These are phyloP conservation scores for Saturnia pavonia DNA, from an alignment of 2,888 invertebrate species.

Conservation along the genomic window DNA sequence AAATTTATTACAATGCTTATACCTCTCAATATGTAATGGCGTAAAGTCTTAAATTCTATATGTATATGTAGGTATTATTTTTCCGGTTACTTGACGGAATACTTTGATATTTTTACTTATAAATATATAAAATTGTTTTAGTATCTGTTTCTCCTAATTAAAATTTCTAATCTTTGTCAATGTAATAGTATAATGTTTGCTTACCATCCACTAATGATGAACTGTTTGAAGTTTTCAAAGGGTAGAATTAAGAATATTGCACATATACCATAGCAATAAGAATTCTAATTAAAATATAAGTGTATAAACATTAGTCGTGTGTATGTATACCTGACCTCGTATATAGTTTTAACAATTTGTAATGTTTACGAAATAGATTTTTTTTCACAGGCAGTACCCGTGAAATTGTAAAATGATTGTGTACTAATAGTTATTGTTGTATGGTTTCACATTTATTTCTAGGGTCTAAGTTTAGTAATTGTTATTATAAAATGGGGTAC, in stretches of 20 bases:
- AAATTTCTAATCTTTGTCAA: neutral
- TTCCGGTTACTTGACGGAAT: neutral
- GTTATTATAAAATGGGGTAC: constrained; percentile 47
- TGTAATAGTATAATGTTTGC: neutral
- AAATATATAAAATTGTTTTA: neutral
- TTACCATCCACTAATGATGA: neutral
- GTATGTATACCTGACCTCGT: neutral
- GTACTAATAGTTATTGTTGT: constrained; percentile 25
- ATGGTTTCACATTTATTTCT: constrained; percentile 28
- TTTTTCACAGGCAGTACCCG: constrained; percentile 4
- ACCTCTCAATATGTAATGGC: too few species aligned
- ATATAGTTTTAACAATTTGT: constrained; percentile 8
- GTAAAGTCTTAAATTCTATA: too few species aligned
- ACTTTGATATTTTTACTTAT: neutral
- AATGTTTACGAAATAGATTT: constrained; percentile 7
- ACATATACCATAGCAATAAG: neutral
- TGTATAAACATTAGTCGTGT: neutral
- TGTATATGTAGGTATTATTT: neutral
- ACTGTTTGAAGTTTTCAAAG: neutral
- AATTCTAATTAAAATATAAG: neutral
- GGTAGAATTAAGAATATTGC: neutral
- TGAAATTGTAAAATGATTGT: constrained; percentile 19
- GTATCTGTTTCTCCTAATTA: neutral
- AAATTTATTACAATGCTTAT: too few species aligned
- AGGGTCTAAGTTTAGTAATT: constrained; percentile 39